Evolutionary conservation across 2,797 vertebrate species (phyloP).

Genomic region (Sebastes glaucus): DNA sequence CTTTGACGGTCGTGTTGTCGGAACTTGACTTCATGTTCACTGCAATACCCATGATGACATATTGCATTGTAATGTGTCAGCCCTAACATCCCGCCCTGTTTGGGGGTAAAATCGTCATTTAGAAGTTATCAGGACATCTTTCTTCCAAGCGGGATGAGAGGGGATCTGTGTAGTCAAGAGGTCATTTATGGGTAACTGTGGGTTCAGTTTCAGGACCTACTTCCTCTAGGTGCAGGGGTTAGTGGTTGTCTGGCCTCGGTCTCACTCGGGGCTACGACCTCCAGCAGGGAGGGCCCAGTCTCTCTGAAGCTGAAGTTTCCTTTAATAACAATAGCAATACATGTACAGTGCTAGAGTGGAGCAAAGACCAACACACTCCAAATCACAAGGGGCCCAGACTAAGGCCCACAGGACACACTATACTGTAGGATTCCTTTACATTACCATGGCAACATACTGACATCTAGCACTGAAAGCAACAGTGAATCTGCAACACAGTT

Average conservation of each 20-base stretch:
- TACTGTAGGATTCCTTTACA: neutral
- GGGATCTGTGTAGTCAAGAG: neutral
- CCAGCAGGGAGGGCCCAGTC: slow-evolving; percentile 67
- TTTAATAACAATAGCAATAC: slow-evolving; percentile 51
- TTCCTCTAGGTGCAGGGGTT: slow-evolving; percentile 65
- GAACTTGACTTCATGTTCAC: no score
- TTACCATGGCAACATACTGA: neutral
- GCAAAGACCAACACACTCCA: slow-evolving; percentile 8
- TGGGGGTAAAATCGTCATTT: neutral
- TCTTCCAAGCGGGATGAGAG: neutral
- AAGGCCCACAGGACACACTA: slow-evolving; percentile 3
- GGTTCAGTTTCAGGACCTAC: slow-evolving; percentile 55
- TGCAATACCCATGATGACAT: neutral
- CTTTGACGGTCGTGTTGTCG: no score
- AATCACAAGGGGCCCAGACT: neutral
- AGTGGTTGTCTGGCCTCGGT: slow-evolving; percentile 62
- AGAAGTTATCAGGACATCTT: neutral
- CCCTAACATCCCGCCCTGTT: neutral
- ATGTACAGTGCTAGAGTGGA: slow-evolving; percentile 16
- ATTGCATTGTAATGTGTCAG: neutral
- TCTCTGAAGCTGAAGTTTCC: slow-evolving; percentile 78
- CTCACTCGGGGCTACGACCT: slow-evolving; percentile 64
- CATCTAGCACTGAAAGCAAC: neutral
- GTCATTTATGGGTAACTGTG: neutral
- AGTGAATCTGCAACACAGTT: neutral